These are phyloP conservation scores for Brachymystax lenok DNA, from an alignment of 2,797 vertebrate species.

Conservation along the genomic window DNA sequence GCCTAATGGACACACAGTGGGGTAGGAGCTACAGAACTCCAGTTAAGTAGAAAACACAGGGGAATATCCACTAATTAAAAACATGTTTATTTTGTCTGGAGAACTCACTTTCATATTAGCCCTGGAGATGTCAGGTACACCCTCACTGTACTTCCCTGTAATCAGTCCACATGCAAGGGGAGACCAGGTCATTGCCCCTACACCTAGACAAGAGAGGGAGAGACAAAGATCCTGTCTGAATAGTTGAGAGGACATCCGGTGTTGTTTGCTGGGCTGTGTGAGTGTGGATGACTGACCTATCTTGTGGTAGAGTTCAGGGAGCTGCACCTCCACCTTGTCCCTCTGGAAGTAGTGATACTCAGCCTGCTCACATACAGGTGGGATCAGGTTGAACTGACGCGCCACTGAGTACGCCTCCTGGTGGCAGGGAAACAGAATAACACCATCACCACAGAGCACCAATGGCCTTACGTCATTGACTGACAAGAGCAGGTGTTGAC, in stretches of 20 bases:
- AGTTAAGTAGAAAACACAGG: conserved; percentile 13
- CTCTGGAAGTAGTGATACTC: conserved; percentile 92
- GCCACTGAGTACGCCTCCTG: conserved; percentile 92
- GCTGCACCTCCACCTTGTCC: conserved; percentile 87
- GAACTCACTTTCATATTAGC: conserved; percentile 84
- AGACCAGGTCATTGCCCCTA: conserved; percentile 88
- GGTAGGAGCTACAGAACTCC: not conserved
- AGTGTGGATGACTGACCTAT: conserved; percentile 78
- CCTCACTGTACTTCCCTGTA: conserved; percentile 87
- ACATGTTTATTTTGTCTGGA: conserved; percentile 3
- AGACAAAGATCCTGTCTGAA: too few species aligned
- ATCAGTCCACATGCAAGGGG: conserved; percentile 89
- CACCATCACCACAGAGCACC: not conserved
- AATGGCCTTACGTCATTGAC: not conserved
- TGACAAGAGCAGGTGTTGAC: not conserved
- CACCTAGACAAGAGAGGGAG: conserved; percentile 60
- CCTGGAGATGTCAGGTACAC: conserved; percentile 83
- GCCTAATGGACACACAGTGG: conserved; percentile 13
- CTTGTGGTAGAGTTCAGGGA: conserved; percentile 92
- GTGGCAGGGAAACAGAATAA: conserved; percentile 40
- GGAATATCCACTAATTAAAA: not conserved
- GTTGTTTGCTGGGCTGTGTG: not conserved
- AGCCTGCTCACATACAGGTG: conserved; percentile 90
- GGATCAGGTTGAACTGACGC: conserved; percentile 91
- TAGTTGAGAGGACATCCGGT: not conserved